Percentiles rank a stretch among this genome's conserved stretches.
Evolutionary conservation across 2,888 invertebrate genomes (phyloP).

Genomic region (Dione juno): DNA sequence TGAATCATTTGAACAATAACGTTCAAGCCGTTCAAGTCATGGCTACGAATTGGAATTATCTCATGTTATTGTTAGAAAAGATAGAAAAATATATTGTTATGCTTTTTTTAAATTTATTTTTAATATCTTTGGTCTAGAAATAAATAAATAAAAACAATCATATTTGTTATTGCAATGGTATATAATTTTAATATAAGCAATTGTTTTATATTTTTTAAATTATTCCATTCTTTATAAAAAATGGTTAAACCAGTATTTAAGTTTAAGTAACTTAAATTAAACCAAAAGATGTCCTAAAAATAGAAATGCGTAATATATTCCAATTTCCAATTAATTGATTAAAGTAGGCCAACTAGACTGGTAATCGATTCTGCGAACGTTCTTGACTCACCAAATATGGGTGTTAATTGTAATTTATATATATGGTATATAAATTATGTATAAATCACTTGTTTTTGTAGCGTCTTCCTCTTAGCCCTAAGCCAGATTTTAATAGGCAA

Average conservation of each 20-base stretch:
- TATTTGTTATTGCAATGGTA: too few species aligned
- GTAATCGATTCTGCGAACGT: conserved; percentile 22
- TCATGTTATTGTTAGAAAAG: background rate
- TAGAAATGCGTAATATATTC: conserved; percentile 4
- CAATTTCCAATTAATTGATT: conserved; percentile 13
- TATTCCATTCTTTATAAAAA: too few species aligned
- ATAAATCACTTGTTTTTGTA: conserved; percentile 17
- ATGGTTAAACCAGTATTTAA: too few species aligned
- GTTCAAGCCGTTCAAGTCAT: background rate
- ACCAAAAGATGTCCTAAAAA: too few species aligned
- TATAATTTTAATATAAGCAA: too few species aligned
- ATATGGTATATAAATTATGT: background rate
- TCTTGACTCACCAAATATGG: conserved; percentile 17
- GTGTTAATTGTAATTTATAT: conserved; percentile 17
- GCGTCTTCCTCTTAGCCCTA: conserved; percentile 8
- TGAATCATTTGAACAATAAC: background rate
- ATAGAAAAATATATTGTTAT: background rate
- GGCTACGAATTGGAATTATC: background rate
- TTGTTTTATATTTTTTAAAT: too few species aligned
- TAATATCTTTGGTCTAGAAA: too few species aligned
- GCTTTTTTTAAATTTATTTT: background rate
- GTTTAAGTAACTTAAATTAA: too few species aligned
- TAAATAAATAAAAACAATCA: too few species aligned
- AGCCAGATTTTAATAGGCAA: background rate
- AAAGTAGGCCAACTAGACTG: conserved; percentile 6